Percentiles rank a stretch among this genome's conserved stretches.
phyloP scores from a whole-genome alignment of 2,888 invertebrate species.

The Xylocampa areola region DNA sequence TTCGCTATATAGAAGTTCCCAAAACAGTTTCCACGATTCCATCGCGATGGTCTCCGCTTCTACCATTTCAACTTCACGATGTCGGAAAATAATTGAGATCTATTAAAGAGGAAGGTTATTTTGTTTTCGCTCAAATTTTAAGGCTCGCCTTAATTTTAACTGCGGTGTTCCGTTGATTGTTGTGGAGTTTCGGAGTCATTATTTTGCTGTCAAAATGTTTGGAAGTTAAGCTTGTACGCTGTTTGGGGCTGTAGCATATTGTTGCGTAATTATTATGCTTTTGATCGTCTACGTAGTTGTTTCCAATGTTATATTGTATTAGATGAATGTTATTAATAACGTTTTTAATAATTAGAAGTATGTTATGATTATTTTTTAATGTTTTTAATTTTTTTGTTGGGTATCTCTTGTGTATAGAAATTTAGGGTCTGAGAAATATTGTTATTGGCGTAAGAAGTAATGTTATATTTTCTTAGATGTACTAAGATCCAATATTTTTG shows the following conservation, averaged over 20 bases:
- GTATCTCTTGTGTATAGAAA: too few species aligned
- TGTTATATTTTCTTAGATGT: too few species aligned
- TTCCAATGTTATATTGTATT: slow-evolving; percentile 1
- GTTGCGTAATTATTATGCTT: slow-evolving; percentile 34
- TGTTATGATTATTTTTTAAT: too few species aligned
- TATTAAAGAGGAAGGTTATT: slow-evolving; percentile 29
- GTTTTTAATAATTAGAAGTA: too few species aligned
- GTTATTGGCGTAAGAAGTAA: too few species aligned
- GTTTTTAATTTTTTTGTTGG: too few species aligned
- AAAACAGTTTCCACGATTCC: slow-evolving; percentile 48
- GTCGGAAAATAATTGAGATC: slow-evolving; percentile 49
- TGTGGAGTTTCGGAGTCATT: slow-evolving; percentile 39
- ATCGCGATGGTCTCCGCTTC: slow-evolving; percentile 27
- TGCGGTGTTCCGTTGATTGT: slow-evolving; percentile 20
- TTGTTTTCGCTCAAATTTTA: slow-evolving; percentile 28
- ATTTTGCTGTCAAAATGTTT: slow-evolving; percentile 36
- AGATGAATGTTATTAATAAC: neutral
- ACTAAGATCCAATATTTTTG: too few species aligned
- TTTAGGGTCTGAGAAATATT: too few species aligned
- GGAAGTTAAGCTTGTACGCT: too few species aligned
- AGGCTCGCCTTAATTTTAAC: slow-evolving; percentile 29
- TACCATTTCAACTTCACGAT: slow-evolving; percentile 42
- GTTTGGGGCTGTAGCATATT: slow-evolving; percentile 26
- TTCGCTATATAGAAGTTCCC: slow-evolving; percentile 48
- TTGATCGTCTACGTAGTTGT: slow-evolving; percentile 26